These are phyloP conservation scores for Denticeps clupeoides DNA, from an alignment of 2,797 vertebrate species.

Conservation along the genomic window DNA sequence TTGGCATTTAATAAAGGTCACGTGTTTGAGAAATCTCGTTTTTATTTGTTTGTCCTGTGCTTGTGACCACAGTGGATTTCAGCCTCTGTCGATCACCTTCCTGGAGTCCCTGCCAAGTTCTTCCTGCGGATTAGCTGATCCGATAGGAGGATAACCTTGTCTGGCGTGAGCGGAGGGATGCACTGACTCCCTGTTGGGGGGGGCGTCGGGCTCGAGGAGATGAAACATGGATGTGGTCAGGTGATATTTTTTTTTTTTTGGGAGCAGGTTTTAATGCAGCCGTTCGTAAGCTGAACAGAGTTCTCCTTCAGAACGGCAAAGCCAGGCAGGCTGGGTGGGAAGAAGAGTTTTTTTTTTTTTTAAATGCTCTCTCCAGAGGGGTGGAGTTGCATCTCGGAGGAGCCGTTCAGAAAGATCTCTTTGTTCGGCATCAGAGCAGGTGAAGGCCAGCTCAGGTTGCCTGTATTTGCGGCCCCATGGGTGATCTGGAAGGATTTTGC, in stretches of 20 bases:
- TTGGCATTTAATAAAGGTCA: too few relatives aligned
- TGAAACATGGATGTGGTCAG: too few relatives aligned
- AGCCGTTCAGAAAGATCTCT: constrained; percentile 35
- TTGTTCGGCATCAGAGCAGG: constrained; percentile 36
- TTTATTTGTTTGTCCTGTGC: too few relatives aligned
- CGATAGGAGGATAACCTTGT: constrained; percentile 23
- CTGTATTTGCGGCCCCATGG: constrained; percentile 10
- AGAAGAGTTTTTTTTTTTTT: too few relatives aligned
- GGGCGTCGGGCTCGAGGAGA: too few relatives aligned
- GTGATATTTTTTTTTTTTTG: too few relatives aligned
- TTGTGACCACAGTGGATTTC: too few relatives aligned
- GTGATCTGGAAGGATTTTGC: too few relatives aligned
- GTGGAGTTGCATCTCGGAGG: constrained; percentile 14
- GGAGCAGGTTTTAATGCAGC: constrained; percentile 2
- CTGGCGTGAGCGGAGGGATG: constrained; percentile 9
- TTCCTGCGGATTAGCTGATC: constrained; percentile 25
- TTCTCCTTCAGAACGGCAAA: constrained; percentile 16
- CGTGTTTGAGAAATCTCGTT: too few relatives aligned
- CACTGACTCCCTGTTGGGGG: too few relatives aligned
- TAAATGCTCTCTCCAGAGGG: constrained; percentile 8
- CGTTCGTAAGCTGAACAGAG: constrained; percentile 14
- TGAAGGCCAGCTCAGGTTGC: constrained; percentile 38
- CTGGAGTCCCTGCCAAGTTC: constrained; percentile 16
- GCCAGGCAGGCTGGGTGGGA: too few relatives aligned
- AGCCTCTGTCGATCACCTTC: too few relatives aligned